Percentiles rank a stretch among this genome's conserved stretches.
phyloP scores from a whole-genome alignment of 2,797 vertebrate species.

The Dendrocincla fuliginosa region DNA sequence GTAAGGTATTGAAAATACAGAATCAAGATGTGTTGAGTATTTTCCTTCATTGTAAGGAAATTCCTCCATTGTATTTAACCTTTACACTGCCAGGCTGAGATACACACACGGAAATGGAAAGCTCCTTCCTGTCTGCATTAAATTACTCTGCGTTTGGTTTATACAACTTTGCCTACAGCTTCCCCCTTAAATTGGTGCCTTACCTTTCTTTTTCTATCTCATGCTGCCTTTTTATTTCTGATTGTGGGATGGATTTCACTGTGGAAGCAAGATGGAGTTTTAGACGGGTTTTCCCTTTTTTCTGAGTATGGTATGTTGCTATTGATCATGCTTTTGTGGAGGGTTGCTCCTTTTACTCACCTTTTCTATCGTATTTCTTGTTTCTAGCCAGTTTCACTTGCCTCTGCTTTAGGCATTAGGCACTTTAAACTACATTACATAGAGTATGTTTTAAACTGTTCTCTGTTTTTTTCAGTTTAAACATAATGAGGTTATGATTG shows the following conservation, averaged over 20 bases:
- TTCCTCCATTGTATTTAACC: rapidly evolving
- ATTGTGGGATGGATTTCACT: background rate
- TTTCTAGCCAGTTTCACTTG: background rate
- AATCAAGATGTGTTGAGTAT: background rate
- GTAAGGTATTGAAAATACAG: background rate
- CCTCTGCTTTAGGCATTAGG: background rate
- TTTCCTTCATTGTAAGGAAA: background rate
- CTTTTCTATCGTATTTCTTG: background rate
- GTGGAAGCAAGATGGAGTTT: background rate
- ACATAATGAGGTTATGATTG: background rate
- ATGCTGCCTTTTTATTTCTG: background rate
- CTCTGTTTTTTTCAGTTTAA: background rate
- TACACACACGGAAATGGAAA: background rate
- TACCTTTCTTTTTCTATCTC: background rate
- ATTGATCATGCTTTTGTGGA: background rate
- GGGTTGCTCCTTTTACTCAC: background rate
- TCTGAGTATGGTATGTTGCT: background rate
- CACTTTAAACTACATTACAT: background rate
- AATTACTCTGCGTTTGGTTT: background rate
- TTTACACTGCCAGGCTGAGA: background rate
- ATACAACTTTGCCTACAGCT: background rate
- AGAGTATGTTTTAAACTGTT: background rate
- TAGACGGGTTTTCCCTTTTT: background rate
- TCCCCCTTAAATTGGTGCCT: background rate
- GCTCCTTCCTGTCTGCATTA: background rate